Evolutionary conservation across 2,888 invertebrate genomes (phyloP), one percentile per base, ranked within the genome.

Genomic region (Dorcus hopei): DNA sequence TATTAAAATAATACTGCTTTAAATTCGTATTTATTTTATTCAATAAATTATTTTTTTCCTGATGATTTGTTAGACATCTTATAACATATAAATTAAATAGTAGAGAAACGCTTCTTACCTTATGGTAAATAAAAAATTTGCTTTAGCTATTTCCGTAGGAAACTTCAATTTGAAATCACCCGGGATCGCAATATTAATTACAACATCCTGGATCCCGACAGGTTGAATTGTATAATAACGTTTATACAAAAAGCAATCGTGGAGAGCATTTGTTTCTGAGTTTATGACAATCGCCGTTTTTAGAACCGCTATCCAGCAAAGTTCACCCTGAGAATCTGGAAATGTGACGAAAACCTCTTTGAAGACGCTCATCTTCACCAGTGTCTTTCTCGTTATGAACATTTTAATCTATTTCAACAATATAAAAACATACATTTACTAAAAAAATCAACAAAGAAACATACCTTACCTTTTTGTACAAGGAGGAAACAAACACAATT

Each of bases 41-140:
- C n/a, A n/a, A n/a, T n/a, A n/a, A n/a, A n/a, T 42, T 42, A n/a
- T n/a, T n/a, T n/a, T n/a, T n/a, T n/a, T n/a, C n/a, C n/a, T 52
- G 38, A 42, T n/a, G n/a, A n/a, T n/a, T n/a, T n/a, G n/a, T n/a
- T n/a, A n/a, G n/a, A n/a, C n/a, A n/a, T n/a, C n/a, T 52, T 3
- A 6, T 4, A 41, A n/a, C n/a, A n/a, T n/a, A n/a, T n/a, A n/a
- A n/a, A n/a, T n/a, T n/a, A n/a, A n/a, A n/a, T n/a, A n/a, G n/a
- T n/a, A n/a, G 52, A 41, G 41, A 52, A 52, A 52, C 42, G 52
- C 41, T 52, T 49, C 49, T 49, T 49, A 49, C 49, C 49, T 49
- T 49, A 38, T 11, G 38, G 38, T 23, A 2, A 9, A 51, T 51
- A 51, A 16, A 40, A 39, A 51, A 51, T 51, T 51, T 1, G 39